Evolutionary conservation across 2,888 invertebrate species (phyloP), one percentile per base, ranked within the genome.

Genomic region (Marasmarcha lunaedactyla): DNA sequence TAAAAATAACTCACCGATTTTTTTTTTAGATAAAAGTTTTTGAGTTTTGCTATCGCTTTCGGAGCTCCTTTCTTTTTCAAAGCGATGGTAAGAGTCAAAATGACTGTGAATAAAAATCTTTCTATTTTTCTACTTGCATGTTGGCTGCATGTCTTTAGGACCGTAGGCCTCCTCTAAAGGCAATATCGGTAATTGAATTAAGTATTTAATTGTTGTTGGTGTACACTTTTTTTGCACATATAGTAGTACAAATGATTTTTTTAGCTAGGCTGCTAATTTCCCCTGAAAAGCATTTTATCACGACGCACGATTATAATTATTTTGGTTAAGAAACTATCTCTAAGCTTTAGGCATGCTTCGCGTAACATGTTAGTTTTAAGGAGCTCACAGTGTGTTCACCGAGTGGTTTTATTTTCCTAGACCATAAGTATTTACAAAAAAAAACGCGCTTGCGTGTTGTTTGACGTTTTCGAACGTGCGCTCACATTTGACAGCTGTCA

Each of bases 221-320:
- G 69, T 70, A 65, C 78, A 81, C 81, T 81, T 81, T 72, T 70
- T 81, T 79, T 81, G 83, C 83, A 83, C 79, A 76, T 78, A 76
- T 35, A 64, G 67, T 79, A 79, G 78, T 74, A 63, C 71, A 59
- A 72, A 76, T 77, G 70, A 73, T 78, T 77, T 72, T 63, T 73
- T 81, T 81, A 78, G 78, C 78, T 78, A 81, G 76, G 79, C 77
- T 61, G 77, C 78, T 78, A 77, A 20, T 78, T 71, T 74, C 72
- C 79, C 78, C 74, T 57, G 71, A 74, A 66, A 56, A 67, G 77
- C 78, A 79, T 79, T 78, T 81, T 79, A 77, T 66, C 79, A 83
- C 81, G 71, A 69, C 64, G 81, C 83, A 81, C 83, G 78, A 71
- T 79, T 83, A 77, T 73, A 64, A 74, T 83, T 76, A 76, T 79